A percentile compares a stretch with the other conserved stretches of the same genome.
Evolutionary conservation across 2,797 vertebrate genomes (phyloP).

Genomic region (Lepilemur ruficaudatus): DNA sequence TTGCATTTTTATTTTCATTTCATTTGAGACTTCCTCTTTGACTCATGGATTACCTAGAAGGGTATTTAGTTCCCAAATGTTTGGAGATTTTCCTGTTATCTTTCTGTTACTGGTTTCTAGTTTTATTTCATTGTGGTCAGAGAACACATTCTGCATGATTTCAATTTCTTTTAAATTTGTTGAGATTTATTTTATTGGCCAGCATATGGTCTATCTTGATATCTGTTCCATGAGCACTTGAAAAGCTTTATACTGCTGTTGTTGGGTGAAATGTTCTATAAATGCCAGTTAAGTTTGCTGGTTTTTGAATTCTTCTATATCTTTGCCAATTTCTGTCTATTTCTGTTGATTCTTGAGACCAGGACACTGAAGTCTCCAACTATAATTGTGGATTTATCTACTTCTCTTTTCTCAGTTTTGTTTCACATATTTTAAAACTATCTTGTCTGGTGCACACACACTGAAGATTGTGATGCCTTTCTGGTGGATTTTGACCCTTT

Average conservation of each 20-base stretch:
- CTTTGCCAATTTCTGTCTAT: neutral
- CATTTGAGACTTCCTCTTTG: neutral
- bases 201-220: neutral
- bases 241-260: neutral
- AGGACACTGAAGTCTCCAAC: neutral
- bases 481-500: neutral
- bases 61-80: neutral
- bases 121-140: neutral
- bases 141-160: neutral
- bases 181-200: neutral
- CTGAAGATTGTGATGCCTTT: neutral
- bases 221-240: neutral
- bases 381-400: neutral
- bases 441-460: no score
- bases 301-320: neutral
- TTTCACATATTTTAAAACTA: neutral
- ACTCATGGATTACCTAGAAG: neutral
- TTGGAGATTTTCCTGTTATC: neutral
- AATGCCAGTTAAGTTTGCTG: neutral
- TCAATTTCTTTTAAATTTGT: neutral
- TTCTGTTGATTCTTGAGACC: neutral
- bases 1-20: neutral
- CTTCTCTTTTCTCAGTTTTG: neutral
- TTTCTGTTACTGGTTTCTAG: neutral
- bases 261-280: neutral